Evolutionary conservation across 1,140 invertebrate genomes (phyloP).

Genomic region (Scaptodrosophila lebanonensis): DNA sequence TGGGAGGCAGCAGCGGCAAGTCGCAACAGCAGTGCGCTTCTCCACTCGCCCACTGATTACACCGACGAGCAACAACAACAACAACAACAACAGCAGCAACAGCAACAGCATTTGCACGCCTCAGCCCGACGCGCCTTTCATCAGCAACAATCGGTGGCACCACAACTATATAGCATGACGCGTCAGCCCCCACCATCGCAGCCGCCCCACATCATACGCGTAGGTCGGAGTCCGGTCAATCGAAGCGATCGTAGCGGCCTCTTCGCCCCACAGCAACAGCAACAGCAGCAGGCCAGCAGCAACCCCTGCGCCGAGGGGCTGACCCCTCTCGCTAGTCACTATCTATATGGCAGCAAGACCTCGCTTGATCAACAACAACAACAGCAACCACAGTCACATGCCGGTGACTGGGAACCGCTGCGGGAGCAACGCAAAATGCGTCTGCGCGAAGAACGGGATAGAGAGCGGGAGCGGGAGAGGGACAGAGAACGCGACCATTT

Average conservation of each 20-base stretch:
- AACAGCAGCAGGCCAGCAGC: conserved; percentile 22
- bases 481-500: conserved; percentile 46
- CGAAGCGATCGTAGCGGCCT: conserved; percentile 26
- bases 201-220: conserved; percentile 44
- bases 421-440: conserved; percentile 58
- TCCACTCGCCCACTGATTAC: conserved; percentile 57
- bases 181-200: conserved; percentile 33
- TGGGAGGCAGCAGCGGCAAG: conserved; percentile 63
- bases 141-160: conserved; percentile 42
- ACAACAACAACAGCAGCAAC: conserved; percentile 22
- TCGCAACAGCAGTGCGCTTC: conserved; percentile 35
- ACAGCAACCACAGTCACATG: no score
- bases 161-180: conserved; percentile 47
- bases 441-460: conserved; percentile 52
- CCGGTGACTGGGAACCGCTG: conserved; percentile 45
- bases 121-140: conserved; percentile 53
- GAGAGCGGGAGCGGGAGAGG: conserved; percentile 31
- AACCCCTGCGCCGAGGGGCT: conserved; percentile 67
- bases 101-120: conserved; percentile 30
- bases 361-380: conserved; percentile 48
- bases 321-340: conserved; percentile 64
- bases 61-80: conserved; percentile 40
- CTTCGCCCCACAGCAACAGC: conserved; percentile 22
- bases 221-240: conserved; percentile 65
- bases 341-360: conserved; percentile 66